These are phyloP conservation scores for Catharus minimus DNA, from an alignment of 2,113 vertebrate species.

Conservation along the genomic window DNA sequence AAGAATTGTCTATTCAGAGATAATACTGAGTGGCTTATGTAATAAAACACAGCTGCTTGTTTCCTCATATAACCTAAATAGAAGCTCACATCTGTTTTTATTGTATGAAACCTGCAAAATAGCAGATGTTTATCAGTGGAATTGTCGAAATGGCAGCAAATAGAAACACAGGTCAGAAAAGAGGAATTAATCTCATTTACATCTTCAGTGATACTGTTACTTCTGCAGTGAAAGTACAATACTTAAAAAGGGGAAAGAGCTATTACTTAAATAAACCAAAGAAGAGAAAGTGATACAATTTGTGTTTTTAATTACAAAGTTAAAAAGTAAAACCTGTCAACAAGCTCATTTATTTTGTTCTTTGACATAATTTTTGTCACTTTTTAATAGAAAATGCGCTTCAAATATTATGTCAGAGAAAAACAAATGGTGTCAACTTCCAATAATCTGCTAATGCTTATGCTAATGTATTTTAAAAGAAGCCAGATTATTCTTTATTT, in stretches of 20 bases:
- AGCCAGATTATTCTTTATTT: not conserved
- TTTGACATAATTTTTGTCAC: not conserved
- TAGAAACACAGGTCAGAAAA: conserved; percentile 59
- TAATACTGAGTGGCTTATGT: conserved; percentile 67
- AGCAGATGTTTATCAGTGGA: conserved; percentile 69
- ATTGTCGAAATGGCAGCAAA: conserved; percentile 61
- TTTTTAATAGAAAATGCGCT: not conserved
- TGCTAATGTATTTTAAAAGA: conserved; percentile 17
- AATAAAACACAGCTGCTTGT: conserved; percentile 73
- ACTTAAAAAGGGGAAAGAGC: not conserved
- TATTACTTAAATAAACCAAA: not conserved
- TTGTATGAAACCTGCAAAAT: conserved; percentile 60
- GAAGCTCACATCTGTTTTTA: conserved; percentile 73
- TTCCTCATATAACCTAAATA: conserved; percentile 73
- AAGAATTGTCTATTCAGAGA: conserved; percentile 74
- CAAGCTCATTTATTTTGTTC: not conserved
- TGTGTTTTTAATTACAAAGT: not conserved
- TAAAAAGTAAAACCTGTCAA: not conserved
- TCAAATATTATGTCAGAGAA: not conserved
- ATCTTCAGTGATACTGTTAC: not conserved
- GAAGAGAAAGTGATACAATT: not conserved
- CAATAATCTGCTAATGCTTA: conserved; percentile 7
- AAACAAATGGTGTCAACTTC: not conserved
- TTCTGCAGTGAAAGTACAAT: not conserved
- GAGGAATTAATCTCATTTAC: conserved; percentile 25